A percentile compares a stretch with the other conserved stretches of the same genome.
phyloP scores from a whole-genome alignment of 37 sponge, comb jelly and placozoan genomes.

The Lycopodina hypogea region DNA sequence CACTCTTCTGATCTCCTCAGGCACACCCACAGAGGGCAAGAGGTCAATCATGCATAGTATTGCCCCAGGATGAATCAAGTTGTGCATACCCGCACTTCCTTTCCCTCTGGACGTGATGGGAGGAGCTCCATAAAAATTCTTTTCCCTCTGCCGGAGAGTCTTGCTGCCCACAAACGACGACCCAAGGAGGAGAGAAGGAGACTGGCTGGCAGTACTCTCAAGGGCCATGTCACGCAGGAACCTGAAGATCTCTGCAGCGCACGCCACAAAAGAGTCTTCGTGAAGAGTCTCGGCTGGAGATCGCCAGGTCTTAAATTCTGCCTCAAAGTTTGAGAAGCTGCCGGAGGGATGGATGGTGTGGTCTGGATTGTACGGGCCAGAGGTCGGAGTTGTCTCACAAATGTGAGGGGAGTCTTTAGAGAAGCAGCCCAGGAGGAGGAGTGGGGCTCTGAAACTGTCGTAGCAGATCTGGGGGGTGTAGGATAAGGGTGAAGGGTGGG shows the following conservation, averaged over 20 bases:
- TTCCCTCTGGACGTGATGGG: neutral
- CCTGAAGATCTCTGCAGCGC: constrained; percentile 75
- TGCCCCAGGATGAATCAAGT: constrained; percentile 74
- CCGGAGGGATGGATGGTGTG: neutral
- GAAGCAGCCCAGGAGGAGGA: constrained; percentile 77
- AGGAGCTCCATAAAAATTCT: constrained; percentile 15
- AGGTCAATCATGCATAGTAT: constrained; percentile 78
- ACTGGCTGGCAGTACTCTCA: constrained; percentile 28
- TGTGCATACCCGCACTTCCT: neutral
- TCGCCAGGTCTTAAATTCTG: constrained; percentile 51
- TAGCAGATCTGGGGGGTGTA: constrained; percentile 55
- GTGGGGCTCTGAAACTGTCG: constrained; percentile 73
- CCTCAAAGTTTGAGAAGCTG: constrained; percentile 38
- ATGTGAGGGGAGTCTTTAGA: constrained; percentile 10
- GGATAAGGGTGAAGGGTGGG: neutral
- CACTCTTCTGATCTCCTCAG: neutral
- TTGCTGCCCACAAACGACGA: neutral
- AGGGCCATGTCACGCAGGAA: constrained; percentile 85
- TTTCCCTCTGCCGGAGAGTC: neutral
- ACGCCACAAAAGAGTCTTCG: constrained; percentile 36
- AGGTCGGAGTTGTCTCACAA: neutral
- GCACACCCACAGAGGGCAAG: constrained; percentile 49
- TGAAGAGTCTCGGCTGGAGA: constrained; percentile 29
- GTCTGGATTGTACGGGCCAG: neutral
- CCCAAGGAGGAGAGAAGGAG: constrained; percentile 26